Conservation (phyloP, 2,113 vertebrate species). For the Centropus bengalensis region DNA sequence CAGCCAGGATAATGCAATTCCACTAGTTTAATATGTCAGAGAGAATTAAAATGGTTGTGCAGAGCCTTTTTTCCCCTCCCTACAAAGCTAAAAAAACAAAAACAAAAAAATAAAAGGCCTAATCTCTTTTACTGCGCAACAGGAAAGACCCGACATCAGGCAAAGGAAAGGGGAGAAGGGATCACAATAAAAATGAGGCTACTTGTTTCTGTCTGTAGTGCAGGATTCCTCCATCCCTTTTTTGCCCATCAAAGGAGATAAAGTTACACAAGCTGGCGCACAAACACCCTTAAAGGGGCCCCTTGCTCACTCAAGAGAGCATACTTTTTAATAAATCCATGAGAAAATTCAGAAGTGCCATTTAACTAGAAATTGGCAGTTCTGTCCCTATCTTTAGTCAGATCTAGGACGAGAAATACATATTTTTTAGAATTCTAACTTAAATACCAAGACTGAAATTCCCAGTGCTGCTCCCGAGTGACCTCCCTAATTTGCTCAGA, state of each 20-base stretch:
- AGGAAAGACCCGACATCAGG: neutral
- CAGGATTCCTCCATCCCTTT: neutral
- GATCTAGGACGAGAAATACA: neutral
- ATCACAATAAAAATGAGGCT: neutral
- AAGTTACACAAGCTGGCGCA: neutral
- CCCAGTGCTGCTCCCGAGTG: neutral
- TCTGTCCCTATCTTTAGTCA: neutral
- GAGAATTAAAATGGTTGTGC: neutral
- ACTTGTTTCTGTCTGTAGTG: neutral
- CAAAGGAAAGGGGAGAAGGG: neutral
- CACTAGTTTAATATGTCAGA: neutral
- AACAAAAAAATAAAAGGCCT: neutral
- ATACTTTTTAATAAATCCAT: neutral
- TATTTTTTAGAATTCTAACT: neutral
- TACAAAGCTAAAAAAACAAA: neutral
- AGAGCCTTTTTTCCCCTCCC: neutral
- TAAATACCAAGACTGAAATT: neutral
- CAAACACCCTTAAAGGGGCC: neutral
- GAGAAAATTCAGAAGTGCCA: neutral
- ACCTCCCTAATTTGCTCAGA: neutral
- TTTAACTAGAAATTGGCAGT: neutral
- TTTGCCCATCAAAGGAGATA: neutral
- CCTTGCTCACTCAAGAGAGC: neutral
- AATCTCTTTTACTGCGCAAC: neutral
- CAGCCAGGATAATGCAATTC: neutral